Evolutionary conservation across 2,888 invertebrate genomes (phyloP).

Genomic region (Ophioninae sp.): DNA sequence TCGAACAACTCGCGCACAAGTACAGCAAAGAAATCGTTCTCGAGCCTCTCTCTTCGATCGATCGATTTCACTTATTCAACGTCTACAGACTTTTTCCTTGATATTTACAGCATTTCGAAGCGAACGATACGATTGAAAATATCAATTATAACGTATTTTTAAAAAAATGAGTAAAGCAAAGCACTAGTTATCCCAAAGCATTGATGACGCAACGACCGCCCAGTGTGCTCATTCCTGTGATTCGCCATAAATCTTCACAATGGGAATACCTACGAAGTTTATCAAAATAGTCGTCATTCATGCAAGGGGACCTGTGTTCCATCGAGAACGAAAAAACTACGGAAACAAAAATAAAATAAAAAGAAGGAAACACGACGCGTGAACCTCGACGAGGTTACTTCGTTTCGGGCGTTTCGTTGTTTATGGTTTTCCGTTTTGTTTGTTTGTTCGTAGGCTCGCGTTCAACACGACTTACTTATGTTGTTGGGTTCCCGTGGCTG

Average conservation of each 20-base stretch:
- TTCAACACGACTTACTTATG: conserved; percentile 75
- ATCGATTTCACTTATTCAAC: conserved; percentile 15
- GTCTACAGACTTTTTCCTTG: conserved; percentile 11
- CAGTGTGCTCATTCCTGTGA: conserved; percentile 36
- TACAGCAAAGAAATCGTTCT: conserved; percentile 1
- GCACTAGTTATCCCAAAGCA: conserved; percentile 50
- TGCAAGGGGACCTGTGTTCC: conserved; percentile 18
- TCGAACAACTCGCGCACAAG: background rate
- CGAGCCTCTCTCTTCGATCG: conserved; percentile 28
- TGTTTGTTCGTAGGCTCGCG: conserved; percentile 13
- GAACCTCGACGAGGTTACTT: conserved; percentile 2
- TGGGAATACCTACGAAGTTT: conserved; percentile 31
- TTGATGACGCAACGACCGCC: conserved; percentile 27
- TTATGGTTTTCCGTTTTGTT: background rate
- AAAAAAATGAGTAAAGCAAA: conserved; percentile 46
- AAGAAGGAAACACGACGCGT: background rate
- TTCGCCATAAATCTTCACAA: conserved; percentile 17
- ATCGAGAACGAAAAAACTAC: conserved; percentile 1
- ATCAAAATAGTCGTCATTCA: conserved; percentile 17
- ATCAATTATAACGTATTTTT: background rate
- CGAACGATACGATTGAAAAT: conserved; percentile 37
- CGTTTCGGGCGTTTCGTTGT: background rate
- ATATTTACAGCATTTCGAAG: conserved; percentile 54
- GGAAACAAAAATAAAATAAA: background rate
- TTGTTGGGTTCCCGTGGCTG: conserved; percentile 78